Conservation (phyloP, 2,888 invertebrate species). For the Tanytarsus gracilentus region DNA sequence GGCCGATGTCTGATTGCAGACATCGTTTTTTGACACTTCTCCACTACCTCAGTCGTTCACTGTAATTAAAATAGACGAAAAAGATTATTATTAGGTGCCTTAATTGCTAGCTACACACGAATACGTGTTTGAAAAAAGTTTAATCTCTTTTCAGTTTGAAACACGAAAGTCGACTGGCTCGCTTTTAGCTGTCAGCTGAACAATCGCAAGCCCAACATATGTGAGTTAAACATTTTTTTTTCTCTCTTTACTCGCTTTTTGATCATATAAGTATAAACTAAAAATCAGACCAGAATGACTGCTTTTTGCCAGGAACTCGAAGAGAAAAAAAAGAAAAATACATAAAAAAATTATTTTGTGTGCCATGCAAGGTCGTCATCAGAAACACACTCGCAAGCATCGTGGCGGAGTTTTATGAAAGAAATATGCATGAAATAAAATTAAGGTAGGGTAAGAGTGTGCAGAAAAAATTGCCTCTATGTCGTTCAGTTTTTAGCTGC, state of each 20-base stretch:
- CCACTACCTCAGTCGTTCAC: neutral
- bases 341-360: conserved; percentile 18
- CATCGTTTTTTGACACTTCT: conserved; percentile 49
- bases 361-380: conserved; percentile 20
- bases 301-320: conserved; percentile 27
- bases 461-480: too few species aligned
- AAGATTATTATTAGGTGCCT: neutral
- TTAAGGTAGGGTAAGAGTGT: too few species aligned
- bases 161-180: neutral
- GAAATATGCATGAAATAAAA: too few species aligned
- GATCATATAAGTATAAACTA: too few species aligned
- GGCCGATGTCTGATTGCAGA: conserved; percentile 57
- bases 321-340: too few species aligned
- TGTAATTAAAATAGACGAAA: conserved; percentile 10
- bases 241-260: too few species aligned
- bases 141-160: too few species aligned
- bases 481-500: too few species aligned
- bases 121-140: neutral
- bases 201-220: neutral
- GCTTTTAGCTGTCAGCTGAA: neutral
- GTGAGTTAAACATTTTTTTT: neutral
- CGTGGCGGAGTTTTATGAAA: too few species aligned
- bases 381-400: too few species aligned
- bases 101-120: neutral
- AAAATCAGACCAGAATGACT: conserved; percentile 26